phyloP scores from a whole-genome alignment of 2,113 vertebrate genomes.

The Salminus brasiliensis region DNA sequence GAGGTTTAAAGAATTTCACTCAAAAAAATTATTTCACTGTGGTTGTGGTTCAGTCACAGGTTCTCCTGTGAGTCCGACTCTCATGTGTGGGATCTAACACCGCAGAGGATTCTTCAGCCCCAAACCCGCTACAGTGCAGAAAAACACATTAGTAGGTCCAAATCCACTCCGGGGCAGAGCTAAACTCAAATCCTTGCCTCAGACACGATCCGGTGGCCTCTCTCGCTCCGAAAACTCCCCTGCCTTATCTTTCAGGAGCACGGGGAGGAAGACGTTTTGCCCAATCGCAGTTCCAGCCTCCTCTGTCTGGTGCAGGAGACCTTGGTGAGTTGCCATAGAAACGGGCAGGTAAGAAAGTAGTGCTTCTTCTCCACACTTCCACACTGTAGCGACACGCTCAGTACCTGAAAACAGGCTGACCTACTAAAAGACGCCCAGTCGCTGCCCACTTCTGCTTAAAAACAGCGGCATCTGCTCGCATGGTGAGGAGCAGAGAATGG shows the following conservation, averaged over 20 bases:
- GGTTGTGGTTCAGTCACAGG: background rate
- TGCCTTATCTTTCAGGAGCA: conserved; percentile 47
- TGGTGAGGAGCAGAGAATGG: background rate
- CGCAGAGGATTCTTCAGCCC: background rate
- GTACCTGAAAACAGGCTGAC: conserved; percentile 51
- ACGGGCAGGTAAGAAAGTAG: conserved; percentile 55
- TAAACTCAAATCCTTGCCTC: conserved; percentile 10
- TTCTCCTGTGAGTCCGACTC: too few relatives aligned
- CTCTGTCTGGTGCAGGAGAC: conserved; percentile 42
- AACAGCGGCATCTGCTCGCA: conserved; percentile 1
- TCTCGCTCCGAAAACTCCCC: conserved; percentile 26
- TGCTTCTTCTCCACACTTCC: conserved; percentile 53
- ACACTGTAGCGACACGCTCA: conserved; percentile 41
- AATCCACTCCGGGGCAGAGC: conserved; percentile 9
- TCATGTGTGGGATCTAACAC: background rate
- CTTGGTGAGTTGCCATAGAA: conserved; percentile 57
- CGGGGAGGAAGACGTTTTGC: conserved; percentile 39
- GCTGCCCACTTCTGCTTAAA: conserved; percentile 43
- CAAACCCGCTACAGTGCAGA: background rate
- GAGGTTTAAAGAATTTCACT: background rate
- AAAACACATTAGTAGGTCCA: conserved; percentile 1
- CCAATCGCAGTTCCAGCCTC: conserved; percentile 37
- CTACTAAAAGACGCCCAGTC: conserved; percentile 48
- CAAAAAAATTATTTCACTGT: background rate
- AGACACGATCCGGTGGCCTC: conserved; percentile 20